Conservation (phyloP, 2,888 invertebrate species). For the Ectropis crepuscularia region DNA sequence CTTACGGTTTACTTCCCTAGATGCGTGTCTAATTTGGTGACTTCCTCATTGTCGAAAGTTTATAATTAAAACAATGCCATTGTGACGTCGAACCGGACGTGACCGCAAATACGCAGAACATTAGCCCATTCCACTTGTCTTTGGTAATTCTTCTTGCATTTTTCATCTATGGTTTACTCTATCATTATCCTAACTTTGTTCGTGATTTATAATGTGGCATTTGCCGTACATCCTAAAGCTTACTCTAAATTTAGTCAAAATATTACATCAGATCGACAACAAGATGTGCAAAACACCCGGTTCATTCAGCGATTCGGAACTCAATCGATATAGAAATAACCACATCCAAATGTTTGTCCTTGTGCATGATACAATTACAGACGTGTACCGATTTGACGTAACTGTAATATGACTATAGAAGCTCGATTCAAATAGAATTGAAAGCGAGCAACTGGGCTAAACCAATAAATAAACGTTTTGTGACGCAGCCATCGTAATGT, state of each 20-base stretch:
- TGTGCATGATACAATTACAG: not conserved
- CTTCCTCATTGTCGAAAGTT: slow-evolving; percentile 45
- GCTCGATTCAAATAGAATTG: slow-evolving; percentile 34
- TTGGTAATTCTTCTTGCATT: not conserved
- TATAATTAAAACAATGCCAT: slow-evolving; percentile 22
- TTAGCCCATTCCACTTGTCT: not conserved
- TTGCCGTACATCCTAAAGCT: no score
- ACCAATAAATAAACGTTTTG: slow-evolving; percentile 34
- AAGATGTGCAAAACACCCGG: no score
- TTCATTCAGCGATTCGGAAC: no score
- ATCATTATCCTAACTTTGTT: no score
- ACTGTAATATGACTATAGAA: slow-evolving; percentile 24
- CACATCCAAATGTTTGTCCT: not conserved
- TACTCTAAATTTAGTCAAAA: no score
- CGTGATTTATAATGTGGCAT: no score
- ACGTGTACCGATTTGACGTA: slow-evolving; percentile 4
- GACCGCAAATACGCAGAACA: no score
- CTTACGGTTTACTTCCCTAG: slow-evolving; percentile 62
- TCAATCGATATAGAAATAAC: no score
- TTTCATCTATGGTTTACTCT: no score
- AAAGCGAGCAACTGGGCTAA: slow-evolving; percentile 35
- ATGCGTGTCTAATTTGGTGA: slow-evolving; percentile 46
- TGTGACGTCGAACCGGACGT: slow-evolving; percentile 9
- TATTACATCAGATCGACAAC: no score
- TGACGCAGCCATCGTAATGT: slow-evolving; percentile 22